phyloP scores from a whole-genome alignment of 2,113 vertebrate species.

The Tragelaphus strepsiceros region DNA sequence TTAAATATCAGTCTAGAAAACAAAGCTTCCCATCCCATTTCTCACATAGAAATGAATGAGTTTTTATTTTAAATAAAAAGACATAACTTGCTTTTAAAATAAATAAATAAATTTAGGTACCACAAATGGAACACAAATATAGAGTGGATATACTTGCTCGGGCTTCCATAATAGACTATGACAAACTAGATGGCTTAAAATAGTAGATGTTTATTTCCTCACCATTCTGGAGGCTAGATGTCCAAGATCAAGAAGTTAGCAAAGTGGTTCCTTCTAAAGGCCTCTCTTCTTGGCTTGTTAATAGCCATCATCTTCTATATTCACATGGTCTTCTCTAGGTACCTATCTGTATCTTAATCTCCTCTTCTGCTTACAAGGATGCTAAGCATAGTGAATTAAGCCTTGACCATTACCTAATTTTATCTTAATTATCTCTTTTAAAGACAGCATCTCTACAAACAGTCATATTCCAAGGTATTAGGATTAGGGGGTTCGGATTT shows the following conservation, averaged over 20 bases:
- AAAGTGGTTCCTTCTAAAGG: background rate
- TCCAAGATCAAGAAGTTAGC: background rate
- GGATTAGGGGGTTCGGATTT: background rate
- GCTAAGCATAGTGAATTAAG: background rate
- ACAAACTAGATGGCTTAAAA: background rate
- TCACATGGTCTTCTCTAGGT: background rate
- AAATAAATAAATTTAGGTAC: background rate
- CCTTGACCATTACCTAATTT: background rate
- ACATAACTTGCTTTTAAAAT: background rate
- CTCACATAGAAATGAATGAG: background rate
- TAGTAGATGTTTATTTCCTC: background rate
- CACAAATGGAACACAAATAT: background rate
- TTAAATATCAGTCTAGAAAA: background rate
- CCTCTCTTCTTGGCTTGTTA: background rate
- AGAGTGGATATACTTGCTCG: background rate
- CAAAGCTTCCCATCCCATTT: background rate
- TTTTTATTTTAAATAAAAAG: background rate
- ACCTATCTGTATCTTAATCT: background rate
- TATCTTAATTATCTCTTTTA: background rate
- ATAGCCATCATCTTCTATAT: background rate
- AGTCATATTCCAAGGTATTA: background rate
- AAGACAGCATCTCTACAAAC: background rate
- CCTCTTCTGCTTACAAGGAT: background rate
- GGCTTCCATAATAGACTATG: background rate
- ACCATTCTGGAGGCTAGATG: background rate